Percentiles rank a stretch among this genome's conserved stretches.
Conservation (phyloP, 2,113 vertebrate species). For the Podocnemis expansa region DNA sequence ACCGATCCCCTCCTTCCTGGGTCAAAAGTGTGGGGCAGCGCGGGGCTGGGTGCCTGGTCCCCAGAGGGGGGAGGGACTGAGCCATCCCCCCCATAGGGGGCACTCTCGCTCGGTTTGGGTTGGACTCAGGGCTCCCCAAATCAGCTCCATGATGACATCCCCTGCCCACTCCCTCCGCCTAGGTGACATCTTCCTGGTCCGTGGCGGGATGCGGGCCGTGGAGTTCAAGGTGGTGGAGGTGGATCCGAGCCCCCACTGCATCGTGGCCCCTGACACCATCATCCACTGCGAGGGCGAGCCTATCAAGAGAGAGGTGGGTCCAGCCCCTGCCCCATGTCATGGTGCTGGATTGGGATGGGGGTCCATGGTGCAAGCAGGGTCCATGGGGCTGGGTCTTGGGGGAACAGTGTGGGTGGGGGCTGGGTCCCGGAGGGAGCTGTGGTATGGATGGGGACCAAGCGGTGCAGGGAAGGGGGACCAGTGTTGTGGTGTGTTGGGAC, state of each 20-base stretch:
- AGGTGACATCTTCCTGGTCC: constrained; percentile 98
- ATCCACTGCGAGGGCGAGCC: constrained; percentile 99
- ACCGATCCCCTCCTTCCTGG: constrained; percentile 76
- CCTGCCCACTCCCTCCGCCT: neutral
- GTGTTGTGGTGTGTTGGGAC: too few relatives aligned
- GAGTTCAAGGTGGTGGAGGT: constrained; percentile 99
- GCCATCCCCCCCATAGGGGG: constrained; percentile 42
- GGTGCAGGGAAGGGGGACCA: too few relatives aligned
- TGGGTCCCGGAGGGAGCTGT: too few relatives aligned
- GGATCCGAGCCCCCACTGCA: constrained; percentile 96
- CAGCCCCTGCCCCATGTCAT: neutral
- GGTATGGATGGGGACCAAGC: too few relatives aligned
- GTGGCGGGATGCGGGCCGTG: constrained; percentile 98
- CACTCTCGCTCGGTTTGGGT: neutral
- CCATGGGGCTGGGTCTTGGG: neutral
- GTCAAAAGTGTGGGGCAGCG: neutral
- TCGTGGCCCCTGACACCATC: constrained; percentile 97
- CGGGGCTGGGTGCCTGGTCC: too few relatives aligned
- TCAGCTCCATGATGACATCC: neutral
- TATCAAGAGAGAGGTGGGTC: constrained; percentile 93
- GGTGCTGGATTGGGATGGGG: neutral
- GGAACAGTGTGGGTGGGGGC: neutral
- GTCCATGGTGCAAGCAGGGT: neutral
- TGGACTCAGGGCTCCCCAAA: neutral
- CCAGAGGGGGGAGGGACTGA: constrained; percentile 49